Evolutionary conservation across 2,113 vertebrate genomes (phyloP).

Genomic region (Oreochromis tanganicae): DNA sequence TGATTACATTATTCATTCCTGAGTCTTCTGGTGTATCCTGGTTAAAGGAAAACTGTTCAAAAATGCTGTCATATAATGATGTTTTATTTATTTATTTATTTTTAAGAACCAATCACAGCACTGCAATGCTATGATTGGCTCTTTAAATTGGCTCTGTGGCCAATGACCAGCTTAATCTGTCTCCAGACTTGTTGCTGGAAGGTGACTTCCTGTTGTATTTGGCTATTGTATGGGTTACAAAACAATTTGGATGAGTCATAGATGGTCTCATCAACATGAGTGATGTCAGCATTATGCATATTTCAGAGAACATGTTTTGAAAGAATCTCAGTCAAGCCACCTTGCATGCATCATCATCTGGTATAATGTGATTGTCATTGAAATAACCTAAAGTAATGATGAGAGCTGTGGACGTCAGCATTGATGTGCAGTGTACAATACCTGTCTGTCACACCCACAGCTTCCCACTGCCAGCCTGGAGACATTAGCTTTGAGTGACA

Average conservation of each 20-base stretch:
- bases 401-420: neutral
- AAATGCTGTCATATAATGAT: neutral
- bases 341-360: neutral
- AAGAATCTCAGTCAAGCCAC: neutral
- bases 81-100: neutral
- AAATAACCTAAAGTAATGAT: neutral
- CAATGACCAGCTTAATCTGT: conserved; percentile 6
- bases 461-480: neutral
- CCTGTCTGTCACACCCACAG: neutral
- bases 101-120: neutral
- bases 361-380: neutral
- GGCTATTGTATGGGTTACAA: conserved; percentile 1
- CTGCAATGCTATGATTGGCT: conserved; percentile 12
- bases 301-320: neutral
- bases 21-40: neutral
- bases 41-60: neutral
- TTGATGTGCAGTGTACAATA: neutral
- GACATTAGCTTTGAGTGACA: conserved; percentile 6
- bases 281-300: conserved; percentile 17
- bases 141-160: neutral
- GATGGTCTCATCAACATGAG: neutral
- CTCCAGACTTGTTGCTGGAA: conserved; percentile 55
- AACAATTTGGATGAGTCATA: conserved; percentile 37
- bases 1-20: neutral
- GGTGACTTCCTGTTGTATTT: neutral